These are phyloP conservation scores for Ormyrus nitidulus DNA, from an alignment of 2,888 invertebrate species.

Conservation along the genomic window DNA sequence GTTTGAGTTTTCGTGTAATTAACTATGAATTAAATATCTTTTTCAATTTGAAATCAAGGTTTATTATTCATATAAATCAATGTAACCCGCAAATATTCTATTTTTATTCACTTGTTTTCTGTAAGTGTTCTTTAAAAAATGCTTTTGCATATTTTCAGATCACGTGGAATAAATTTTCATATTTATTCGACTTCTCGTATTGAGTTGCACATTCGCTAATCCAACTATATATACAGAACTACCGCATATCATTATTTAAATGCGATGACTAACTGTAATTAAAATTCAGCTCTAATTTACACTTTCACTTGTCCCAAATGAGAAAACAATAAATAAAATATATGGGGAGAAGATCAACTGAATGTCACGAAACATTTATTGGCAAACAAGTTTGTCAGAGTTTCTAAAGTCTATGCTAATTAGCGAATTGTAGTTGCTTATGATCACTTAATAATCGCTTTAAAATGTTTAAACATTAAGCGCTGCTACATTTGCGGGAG, in stretches of 20 bases:
- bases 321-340: slow-evolving; percentile 26
- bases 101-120: not conserved
- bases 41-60: not conserved
- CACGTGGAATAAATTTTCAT: slow-evolving; percentile 50
- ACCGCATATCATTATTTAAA: slow-evolving; percentile 48
- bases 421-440: not conserved
- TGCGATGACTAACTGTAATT: slow-evolving; percentile 49
- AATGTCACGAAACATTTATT: not conserved
- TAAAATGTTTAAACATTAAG: slow-evolving; percentile 12
- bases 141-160: slow-evolving; percentile 35
- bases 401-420: too few species aligned
- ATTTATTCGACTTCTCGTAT: slow-evolving; percentile 36
- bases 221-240: slow-evolving; percentile 28
- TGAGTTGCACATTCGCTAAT: slow-evolving; percentile 31
- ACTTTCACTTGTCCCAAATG: slow-evolving; percentile 54
- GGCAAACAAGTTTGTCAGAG: not conserved
- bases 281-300: slow-evolving; percentile 49
- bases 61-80: not conserved
- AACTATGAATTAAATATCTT: not conserved
- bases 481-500: not conserved
- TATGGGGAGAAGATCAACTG: not conserved
- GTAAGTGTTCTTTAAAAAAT: slow-evolving; percentile 31
- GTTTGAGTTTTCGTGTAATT: not conserved
- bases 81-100: not conserved
- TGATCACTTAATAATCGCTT: slow-evolving; percentile 20